These are phyloP conservation scores for Danaus plexippus DNA, from an alignment of 1,140 invertebrate species.

Conservation along the genomic window DNA sequence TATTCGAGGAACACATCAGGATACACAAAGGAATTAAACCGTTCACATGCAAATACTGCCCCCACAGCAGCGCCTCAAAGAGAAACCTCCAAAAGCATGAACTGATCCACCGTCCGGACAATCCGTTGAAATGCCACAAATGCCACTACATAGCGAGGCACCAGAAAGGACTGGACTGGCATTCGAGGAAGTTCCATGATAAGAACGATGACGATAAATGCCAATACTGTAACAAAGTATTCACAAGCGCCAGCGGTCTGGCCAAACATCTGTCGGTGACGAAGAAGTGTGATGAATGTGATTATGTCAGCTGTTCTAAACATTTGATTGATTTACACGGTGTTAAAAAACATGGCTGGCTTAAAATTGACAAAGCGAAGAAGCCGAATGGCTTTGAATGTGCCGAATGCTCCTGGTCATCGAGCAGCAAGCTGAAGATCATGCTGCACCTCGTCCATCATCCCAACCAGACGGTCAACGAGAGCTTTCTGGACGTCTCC, in stretches of 20 bases:
- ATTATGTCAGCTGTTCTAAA: slow-evolving; percentile 15
- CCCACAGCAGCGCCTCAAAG: slow-evolving; percentile 49
- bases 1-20: slow-evolving; percentile 48
- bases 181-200: slow-evolving; percentile 25
- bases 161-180: slow-evolving; percentile 24
- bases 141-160: slow-evolving; percentile 46
- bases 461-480: slow-evolving; percentile 40
- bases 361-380: slow-evolving; percentile 10
- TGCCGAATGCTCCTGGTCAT: slow-evolving; percentile 34
- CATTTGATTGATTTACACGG: slow-evolving; percentile 19
- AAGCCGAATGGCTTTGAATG: slow-evolving; percentile 29
- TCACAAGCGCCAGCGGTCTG: slow-evolving; percentile 18
- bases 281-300: slow-evolving; percentile 28
- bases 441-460: slow-evolving; percentile 54
- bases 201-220: too few relatives aligned
- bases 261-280: slow-evolving; percentile 20
- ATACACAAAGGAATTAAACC: slow-evolving; percentile 58
- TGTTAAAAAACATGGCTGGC: slow-evolving; percentile 20
- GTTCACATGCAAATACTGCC: slow-evolving; percentile 45
- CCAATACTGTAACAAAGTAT: slow-evolving; percentile 6
- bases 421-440: slow-evolving; percentile 29
- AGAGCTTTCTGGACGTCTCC: slow-evolving; percentile 35
- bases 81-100: slow-evolving; percentile 59
- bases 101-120: slow-evolving; percentile 42
- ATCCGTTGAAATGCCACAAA: slow-evolving; percentile 41